Evolutionary conservation across 92 coral and sea anemone genomes (phyloP).

Genomic region (Bergia sp.): DNA sequence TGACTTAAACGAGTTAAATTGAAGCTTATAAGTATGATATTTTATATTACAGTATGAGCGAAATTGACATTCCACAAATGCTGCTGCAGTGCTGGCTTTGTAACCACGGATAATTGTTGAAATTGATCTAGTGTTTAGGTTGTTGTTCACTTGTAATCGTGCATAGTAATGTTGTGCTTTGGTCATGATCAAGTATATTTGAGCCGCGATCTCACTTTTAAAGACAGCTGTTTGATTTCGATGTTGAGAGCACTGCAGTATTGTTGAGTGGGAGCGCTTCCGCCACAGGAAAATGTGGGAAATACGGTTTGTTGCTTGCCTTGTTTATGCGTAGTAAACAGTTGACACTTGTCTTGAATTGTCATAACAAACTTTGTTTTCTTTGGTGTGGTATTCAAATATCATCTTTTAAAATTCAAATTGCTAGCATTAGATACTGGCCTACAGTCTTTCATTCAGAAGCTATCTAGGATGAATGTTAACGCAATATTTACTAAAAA

Average conservation of each 20-base stretch:
- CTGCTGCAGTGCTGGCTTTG: background rate
- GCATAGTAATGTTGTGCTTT: constrained; percentile 13
- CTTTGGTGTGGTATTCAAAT: constrained; percentile 20
- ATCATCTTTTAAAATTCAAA: background rate
- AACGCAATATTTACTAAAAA: background rate
- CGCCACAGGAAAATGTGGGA: background rate
- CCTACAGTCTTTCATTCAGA: too few species aligned
- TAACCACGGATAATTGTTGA: constrained; percentile 9
- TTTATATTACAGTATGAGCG: background rate
- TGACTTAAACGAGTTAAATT: background rate
- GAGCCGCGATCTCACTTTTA: background rate
- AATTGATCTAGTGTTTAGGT: background rate
- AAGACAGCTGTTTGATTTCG: background rate
- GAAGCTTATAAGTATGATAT: background rate
- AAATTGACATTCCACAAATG: constrained; percentile 36
- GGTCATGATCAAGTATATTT: background rate
- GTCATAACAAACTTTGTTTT: constrained; percentile 27
- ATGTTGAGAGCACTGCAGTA: background rate
- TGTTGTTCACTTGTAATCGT: background rate
- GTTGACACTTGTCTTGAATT: background rate
- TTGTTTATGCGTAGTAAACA: background rate
- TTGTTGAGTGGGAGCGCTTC: background rate
- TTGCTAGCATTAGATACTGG: background rate
- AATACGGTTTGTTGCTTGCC: constrained; percentile 11
- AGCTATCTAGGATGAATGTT: background rate